phyloP scores from a whole-genome alignment of 1,140 invertebrate genomes.

The Lutraria rhynchaena region DNA sequence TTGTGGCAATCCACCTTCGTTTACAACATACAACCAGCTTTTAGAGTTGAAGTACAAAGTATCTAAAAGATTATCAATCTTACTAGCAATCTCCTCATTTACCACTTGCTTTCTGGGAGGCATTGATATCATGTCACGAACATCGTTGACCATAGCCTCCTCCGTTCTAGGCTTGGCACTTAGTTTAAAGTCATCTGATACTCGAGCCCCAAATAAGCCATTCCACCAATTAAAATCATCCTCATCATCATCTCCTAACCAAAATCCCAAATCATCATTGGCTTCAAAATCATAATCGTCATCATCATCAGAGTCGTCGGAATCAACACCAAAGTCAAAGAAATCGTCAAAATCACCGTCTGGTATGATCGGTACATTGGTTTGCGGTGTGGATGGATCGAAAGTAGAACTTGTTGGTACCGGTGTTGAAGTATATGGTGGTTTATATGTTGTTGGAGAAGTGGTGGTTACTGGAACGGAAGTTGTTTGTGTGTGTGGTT shows the following conservation, averaged over 20 bases:
- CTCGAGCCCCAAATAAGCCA: background rate
- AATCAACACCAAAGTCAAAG: slow-evolving; percentile 2
- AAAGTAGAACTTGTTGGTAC: background rate
- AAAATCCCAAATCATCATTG: background rate
- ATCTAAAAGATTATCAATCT: slow-evolving; percentile 9
- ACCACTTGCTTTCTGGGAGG: background rate
- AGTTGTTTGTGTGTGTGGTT: background rate
- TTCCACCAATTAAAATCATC: slow-evolving; percentile 7
- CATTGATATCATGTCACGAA: background rate
- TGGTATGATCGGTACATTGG: slow-evolving; percentile 2
- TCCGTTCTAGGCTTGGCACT: background rate
- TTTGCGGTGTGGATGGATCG: background rate
- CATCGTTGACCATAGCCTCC: background rate
- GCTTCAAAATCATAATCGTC: background rate
- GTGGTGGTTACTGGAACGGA: background rate
- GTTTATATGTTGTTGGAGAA: background rate
- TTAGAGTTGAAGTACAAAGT: slow-evolving; percentile 27
- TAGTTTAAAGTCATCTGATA: background rate
- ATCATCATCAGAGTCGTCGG: background rate
- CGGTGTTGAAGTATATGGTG: background rate
- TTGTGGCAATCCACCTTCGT: background rate
- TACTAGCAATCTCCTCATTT: background rate
- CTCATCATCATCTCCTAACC: slow-evolving; percentile 8
- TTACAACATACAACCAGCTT: slow-evolving; percentile 12
- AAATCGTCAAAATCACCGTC: slow-evolving; percentile 27